These are phyloP conservation scores for Osmerus eperlanus DNA, from an alignment of 2,113 vertebrate species.

Conservation along the genomic window DNA sequence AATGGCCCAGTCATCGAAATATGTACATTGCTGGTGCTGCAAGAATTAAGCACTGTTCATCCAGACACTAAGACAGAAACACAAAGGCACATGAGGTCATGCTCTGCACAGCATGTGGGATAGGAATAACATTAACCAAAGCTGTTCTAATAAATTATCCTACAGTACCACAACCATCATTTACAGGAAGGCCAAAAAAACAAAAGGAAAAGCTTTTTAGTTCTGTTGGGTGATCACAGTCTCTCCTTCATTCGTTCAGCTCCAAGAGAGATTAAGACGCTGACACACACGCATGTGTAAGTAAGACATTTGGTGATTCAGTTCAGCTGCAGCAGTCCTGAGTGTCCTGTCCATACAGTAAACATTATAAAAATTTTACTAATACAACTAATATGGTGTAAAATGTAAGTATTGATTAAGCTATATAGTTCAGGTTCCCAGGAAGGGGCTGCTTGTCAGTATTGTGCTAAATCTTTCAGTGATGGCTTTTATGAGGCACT, in stretches of 20 bases:
- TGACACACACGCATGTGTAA: slow-evolving; percentile 37
- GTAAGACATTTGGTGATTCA: slow-evolving; percentile 75
- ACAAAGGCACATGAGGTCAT: slow-evolving; percentile 37
- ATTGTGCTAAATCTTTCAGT: too few relatives aligned
- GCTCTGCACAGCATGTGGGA: slow-evolving; percentile 31
- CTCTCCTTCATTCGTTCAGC: slow-evolving; percentile 63
- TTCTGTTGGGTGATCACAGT: slow-evolving; percentile 64
- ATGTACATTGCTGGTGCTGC: slow-evolving; percentile 60
- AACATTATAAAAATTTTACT: slow-evolving; percentile 41
- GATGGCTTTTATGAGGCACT: too few relatives aligned
- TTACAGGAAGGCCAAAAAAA: slow-evolving; percentile 36
- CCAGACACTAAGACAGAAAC: slow-evolving; percentile 52
- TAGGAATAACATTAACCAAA: slow-evolving; percentile 49
- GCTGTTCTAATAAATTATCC: slow-evolving; percentile 41
- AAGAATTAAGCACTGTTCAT: slow-evolving; percentile 52
- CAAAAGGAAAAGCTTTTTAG: slow-evolving; percentile 41
- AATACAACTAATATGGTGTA: slow-evolving; percentile 29
- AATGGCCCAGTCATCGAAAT: slow-evolving; percentile 71
- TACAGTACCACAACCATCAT: slow-evolving; percentile 50
- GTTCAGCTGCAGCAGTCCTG: slow-evolving; percentile 62
- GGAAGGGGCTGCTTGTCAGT: too few relatives aligned
- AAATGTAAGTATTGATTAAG: slow-evolving; percentile 27
- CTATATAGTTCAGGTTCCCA: slow-evolving; percentile 21
- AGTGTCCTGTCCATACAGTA: slow-evolving; percentile 57
- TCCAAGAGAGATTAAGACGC: slow-evolving; percentile 73